phyloP scores from a whole-genome alignment of 2,888 invertebrate genomes.

The Agrilus mali region DNA sequence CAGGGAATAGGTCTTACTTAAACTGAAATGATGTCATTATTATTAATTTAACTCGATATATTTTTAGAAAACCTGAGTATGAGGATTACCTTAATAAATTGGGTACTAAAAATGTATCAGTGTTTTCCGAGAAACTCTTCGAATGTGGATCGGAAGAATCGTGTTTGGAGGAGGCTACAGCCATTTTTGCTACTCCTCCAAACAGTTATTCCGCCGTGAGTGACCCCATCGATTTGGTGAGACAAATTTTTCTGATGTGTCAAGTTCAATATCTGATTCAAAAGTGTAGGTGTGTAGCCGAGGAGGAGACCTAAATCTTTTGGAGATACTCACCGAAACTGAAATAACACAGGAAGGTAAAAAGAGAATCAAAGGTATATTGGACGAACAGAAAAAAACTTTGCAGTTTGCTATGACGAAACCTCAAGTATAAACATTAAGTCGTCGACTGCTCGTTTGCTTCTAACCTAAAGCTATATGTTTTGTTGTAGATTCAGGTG shows the following conservation, averaged over 20 bases:
- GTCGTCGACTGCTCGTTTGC: background rate
- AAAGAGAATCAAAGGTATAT: slow-evolving; percentile 48
- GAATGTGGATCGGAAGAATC: slow-evolving; percentile 37
- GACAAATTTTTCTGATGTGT: background rate
- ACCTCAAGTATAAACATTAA: slow-evolving; percentile 46
- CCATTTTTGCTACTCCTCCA: slow-evolving; percentile 62
- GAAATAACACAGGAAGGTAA: slow-evolving; percentile 49
- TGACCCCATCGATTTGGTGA: slow-evolving; percentile 64
- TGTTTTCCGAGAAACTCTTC: slow-evolving; percentile 39
- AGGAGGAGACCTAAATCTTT: slow-evolving; percentile 63
- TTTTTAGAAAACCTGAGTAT: slow-evolving; percentile 48
- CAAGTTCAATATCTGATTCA: background rate
- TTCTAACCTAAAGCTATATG: background rate
- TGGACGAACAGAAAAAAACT: slow-evolving; percentile 65
- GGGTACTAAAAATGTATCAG: slow-evolving; percentile 47
- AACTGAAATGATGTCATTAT: background rate
- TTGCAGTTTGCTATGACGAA: slow-evolving; percentile 62
- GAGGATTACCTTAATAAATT: slow-evolving; percentile 54
- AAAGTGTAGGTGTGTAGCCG: slow-evolving; percentile 47
- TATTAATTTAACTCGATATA: background rate
- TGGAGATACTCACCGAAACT: slow-evolving; percentile 60
- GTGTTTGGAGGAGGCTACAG: slow-evolving; percentile 47
- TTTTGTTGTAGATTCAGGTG: slow-evolving; percentile 50
- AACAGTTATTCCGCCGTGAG: slow-evolving; percentile 69
- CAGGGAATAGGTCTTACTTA: slow-evolving; percentile 35